Conservation (phyloP, 2,113 vertebrate species). For the Syngnathus scovelli region DNA sequence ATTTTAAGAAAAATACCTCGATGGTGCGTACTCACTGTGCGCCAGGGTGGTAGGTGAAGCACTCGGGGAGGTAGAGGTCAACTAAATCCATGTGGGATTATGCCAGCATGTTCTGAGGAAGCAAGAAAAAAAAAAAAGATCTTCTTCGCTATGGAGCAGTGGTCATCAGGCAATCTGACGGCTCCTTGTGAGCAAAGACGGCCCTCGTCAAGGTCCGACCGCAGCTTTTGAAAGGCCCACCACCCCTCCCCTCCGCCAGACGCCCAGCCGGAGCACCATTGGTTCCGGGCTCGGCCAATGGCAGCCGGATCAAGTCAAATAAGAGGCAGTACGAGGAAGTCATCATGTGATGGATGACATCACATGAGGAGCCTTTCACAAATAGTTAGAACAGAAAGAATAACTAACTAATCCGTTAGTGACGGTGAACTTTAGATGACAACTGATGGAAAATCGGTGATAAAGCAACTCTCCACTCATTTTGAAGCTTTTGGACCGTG, state of each 20-base stretch:
- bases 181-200: slow-evolving; percentile 31
- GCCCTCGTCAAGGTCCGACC: slow-evolving; percentile 38
- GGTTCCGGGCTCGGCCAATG: slow-evolving; percentile 52
- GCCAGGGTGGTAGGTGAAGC: slow-evolving; percentile 66
- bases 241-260: slow-evolving; percentile 28
- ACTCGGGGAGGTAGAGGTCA: slow-evolving; percentile 68
- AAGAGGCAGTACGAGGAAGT: slow-evolving; percentile 33
- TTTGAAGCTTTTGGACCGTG: neutral
- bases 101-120: slow-evolving; percentile 49
- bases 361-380: neutral
- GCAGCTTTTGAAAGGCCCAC: slow-evolving; percentile 50
- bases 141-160: neutral
- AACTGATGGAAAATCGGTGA: too few species aligned
- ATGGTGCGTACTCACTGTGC: slow-evolving; percentile 57
- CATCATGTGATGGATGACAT: neutral
- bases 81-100: slow-evolving; percentile 66
- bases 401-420: neutral
- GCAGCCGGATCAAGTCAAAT: slow-evolving; percentile 19
- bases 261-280: slow-evolving; percentile 27
- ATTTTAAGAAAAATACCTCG: too few species aligned
- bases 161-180: slow-evolving; percentile 13
- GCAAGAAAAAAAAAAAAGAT: neutral
- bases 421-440: too few species aligned
- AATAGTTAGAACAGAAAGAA: neutral
- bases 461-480: too few species aligned